These are phyloP conservation scores for Molossus molossus DNA, from an alignment of 2,797 vertebrate genomes.

Conservation along the genomic window DNA sequence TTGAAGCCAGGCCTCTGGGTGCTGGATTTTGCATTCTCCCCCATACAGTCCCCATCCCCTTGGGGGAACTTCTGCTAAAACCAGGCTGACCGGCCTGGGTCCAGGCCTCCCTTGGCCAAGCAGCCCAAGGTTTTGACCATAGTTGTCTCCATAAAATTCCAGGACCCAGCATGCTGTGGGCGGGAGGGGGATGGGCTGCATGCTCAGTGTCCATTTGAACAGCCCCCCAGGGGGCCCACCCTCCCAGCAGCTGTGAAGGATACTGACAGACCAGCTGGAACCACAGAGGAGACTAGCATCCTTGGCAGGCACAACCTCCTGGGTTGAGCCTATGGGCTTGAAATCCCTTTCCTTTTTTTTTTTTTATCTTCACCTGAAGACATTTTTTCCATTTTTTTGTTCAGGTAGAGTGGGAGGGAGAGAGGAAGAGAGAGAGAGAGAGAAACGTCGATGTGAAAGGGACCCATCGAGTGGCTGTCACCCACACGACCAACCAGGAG, in stretches of 20 bases:
- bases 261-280: background rate
- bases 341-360: background rate
- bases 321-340: background rate
- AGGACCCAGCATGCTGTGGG: background rate
- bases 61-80: background rate
- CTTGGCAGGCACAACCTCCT: background rate
- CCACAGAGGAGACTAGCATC: background rate
- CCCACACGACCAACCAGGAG: too few relatives aligned
- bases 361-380: too few relatives aligned
- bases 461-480: too few relatives aligned
- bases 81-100: background rate
- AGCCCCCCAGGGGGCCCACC: background rate
- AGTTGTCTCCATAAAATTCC: background rate
- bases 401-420: too few relatives aligned
- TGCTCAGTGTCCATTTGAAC: background rate
- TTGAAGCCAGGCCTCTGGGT: background rate
- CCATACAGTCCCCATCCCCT: background rate
- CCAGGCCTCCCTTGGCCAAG: background rate
- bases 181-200: background rate
- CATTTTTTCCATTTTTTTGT: too few relatives aligned
- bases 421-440: too few relatives aligned
- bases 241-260: slow-evolving; percentile 30
- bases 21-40: background rate
- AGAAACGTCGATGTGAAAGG: too few relatives aligned
- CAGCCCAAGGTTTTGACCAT: background rate